These are phyloP conservation scores for Hirtodrosophila confusa DNA, from an alignment of 2,888 invertebrate genomes.

Conservation along the genomic window DNA sequence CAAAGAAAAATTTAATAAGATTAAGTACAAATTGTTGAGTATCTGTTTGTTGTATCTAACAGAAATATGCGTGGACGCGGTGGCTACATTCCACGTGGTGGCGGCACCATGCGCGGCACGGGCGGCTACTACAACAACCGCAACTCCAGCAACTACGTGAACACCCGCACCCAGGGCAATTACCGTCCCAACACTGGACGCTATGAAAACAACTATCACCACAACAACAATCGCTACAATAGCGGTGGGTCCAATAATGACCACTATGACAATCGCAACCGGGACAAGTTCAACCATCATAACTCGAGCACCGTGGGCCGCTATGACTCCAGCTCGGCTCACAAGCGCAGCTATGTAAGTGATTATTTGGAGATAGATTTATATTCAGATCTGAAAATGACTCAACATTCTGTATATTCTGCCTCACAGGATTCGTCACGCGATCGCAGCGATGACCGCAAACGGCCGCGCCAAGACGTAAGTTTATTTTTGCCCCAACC, in stretches of 20 bases:
- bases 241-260: slow-evolving; percentile 51
- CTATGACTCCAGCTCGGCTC: slow-evolving; percentile 75
- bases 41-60: not conserved
- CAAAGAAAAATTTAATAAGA: not conserved
- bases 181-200: slow-evolving; percentile 77
- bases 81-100: slow-evolving; percentile 77
- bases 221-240: slow-evolving; percentile 73
- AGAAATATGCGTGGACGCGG: slow-evolving; percentile 78
- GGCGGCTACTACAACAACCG: slow-evolving; percentile 75
- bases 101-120: slow-evolving; percentile 72
- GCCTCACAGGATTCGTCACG: slow-evolving; percentile 79
- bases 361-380: not conserved
- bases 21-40: not conserved
- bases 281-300: slow-evolving; percentile 70
- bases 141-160: slow-evolving; percentile 75
- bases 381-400: not conserved
- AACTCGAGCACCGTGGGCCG: slow-evolving; percentile 70
- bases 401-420: slow-evolving; percentile 6
- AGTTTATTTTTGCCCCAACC: slow-evolving; percentile 63
- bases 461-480: slow-evolving; percentile 83
- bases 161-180: slow-evolving; percentile 80
- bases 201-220: slow-evolving; percentile 72
- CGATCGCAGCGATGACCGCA: slow-evolving; percentile 82
- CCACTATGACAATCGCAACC: slow-evolving; percentile 70
- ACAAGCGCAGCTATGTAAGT: slow-evolving; percentile 83